Conservation (phyloP, 2,888 invertebrate species). For the Ceraclea dissimilis region DNA sequence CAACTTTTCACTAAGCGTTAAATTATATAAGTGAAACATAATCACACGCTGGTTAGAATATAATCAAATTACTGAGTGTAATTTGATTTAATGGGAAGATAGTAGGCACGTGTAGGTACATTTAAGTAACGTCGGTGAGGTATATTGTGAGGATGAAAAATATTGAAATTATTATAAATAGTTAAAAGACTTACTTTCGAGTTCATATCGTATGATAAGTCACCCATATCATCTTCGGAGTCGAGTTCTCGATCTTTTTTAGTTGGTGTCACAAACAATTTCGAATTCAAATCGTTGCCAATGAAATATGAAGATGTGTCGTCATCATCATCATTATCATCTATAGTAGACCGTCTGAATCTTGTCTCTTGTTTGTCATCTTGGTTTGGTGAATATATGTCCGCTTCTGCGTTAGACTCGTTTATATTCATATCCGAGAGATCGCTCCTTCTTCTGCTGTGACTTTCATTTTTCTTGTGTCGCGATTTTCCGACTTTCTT, state of each 20-base stretch:
- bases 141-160: no score
- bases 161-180: no score
- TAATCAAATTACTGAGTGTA: no score
- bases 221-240: conserved; percentile 26
- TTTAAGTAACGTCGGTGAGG: no score
- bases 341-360: conserved; percentile 2
- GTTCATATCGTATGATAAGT: conserved; percentile 21
- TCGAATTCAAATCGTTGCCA: not conserved
- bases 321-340: not conserved
- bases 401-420: not conserved
- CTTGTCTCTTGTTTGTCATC: not conserved
- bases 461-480: conserved; percentile 10
- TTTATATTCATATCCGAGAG: not conserved
- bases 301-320: not conserved
- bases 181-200: not conserved
- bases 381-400: conserved; percentile 1
- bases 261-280: conserved; percentile 7
- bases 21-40: no score
- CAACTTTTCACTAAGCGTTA: no score
- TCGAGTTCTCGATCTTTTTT: conserved; percentile 23
- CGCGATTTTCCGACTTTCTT: conserved; percentile 19
- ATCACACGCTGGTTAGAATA: no score
- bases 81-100: no score
- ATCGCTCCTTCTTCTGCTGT: not conserved
- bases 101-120: no score